These are phyloP conservation scores for Camelus dromedarius DNA, from an alignment of 2,113 vertebrate genomes.

Conservation along the genomic window DNA sequence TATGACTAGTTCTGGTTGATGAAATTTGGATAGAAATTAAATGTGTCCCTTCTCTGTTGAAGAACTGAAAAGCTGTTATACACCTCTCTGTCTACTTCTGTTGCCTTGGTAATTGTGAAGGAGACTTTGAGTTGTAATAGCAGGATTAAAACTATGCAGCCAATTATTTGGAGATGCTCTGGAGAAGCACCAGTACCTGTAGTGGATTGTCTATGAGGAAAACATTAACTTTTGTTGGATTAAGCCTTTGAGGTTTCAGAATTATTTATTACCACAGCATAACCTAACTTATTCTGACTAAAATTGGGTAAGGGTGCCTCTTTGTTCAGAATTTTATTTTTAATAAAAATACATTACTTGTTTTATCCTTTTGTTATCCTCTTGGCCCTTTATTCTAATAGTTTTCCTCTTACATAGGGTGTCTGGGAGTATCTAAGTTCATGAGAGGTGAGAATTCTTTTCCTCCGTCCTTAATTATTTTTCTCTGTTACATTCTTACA, in stretches of 20 bases:
- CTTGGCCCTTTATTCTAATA: not conserved
- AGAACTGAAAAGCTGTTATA: not conserved
- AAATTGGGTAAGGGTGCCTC: not conserved
- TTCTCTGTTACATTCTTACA: conserved; percentile 9
- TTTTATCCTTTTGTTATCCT: not conserved
- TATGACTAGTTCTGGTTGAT: not conserved
- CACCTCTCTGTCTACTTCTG: not conserved
- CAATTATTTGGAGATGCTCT: not conserved
- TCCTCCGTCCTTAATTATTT: not conserved
- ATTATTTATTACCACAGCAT: conserved; percentile 5
- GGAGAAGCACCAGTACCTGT: not conserved
- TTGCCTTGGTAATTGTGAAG: not conserved
- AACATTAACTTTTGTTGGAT: not conserved
- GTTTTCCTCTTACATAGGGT: not conserved
- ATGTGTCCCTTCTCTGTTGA: not conserved
- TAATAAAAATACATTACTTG: not conserved
- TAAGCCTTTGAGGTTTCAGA: not conserved
- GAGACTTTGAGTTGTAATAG: not conserved
- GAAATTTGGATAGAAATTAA: not conserved
- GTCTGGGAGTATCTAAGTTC: not conserved
- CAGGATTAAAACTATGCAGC: not conserved
- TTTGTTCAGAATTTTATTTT: conserved; percentile 50
- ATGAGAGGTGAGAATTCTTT: not conserved
- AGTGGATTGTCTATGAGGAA: not conserved
- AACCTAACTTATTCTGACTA: not conserved